A percentile compares a stretch with the other conserved stretches of the same genome.
These are phyloP conservation scores for Drosophila incognita DNA, from an alignment of 2,888 invertebrate genomes.

Conservation along the genomic window DNA sequence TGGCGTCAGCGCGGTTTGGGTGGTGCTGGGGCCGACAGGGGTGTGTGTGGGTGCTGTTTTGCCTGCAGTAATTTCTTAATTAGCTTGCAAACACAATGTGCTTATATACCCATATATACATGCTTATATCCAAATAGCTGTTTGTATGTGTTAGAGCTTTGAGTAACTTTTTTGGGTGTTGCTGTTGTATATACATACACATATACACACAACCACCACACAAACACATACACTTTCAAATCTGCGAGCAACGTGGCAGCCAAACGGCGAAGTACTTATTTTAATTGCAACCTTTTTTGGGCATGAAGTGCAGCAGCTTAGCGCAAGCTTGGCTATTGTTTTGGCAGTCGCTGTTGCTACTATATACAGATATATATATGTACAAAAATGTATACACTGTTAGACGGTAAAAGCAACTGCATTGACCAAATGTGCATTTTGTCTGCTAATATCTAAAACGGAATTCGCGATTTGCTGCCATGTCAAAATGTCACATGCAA, in stretches of 20 bases:
- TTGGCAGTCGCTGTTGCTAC: neutral
- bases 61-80: slow-evolving; percentile 84
- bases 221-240: slow-evolving; percentile 5
- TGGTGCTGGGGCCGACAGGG: slow-evolving; percentile 3
- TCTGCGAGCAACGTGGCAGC: slow-evolving; percentile 35
- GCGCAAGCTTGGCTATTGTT: slow-evolving; percentile 60
- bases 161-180: slow-evolving; percentile 33
- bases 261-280: slow-evolving; percentile 73
- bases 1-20: slow-evolving; percentile 24
- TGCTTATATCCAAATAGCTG: slow-evolving; percentile 12
- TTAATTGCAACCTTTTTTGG: slow-evolving; percentile 75
- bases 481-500: slow-evolving; percentile 30
- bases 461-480: slow-evolving; percentile 19
- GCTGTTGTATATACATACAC: slow-evolving; percentile 7
- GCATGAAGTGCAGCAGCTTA: slow-evolving; percentile 75
- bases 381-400: neutral
- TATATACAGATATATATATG: neutral
- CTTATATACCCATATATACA: slow-evolving; percentile 59
- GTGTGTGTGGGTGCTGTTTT: slow-evolving; percentile 55
- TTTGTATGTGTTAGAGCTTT: slow-evolving; percentile 23
- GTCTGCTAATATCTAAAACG: slow-evolving; percentile 12
- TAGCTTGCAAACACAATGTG: slow-evolving; percentile 79
- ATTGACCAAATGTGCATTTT: slow-evolving; percentile 7
- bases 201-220: slow-evolving; percentile 5
- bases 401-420: slow-evolving; percentile 2